These are phyloP conservation scores for Apamea anceps DNA, from an alignment of 2,888 invertebrate genomes.

Conservation along the genomic window DNA sequence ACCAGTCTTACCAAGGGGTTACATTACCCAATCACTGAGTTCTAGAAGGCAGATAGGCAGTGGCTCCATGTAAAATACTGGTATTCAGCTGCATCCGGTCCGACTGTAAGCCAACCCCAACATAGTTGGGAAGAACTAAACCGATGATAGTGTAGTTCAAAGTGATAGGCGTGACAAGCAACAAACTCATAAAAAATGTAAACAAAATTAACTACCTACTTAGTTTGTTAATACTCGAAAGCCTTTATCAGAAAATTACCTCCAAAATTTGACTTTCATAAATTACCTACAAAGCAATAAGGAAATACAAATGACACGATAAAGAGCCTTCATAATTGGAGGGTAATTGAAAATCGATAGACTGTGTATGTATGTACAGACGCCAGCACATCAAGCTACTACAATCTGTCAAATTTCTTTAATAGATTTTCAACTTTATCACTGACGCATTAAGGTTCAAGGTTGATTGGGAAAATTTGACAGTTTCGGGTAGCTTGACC, in stretches of 20 bases:
- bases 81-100: neutral
- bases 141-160: too few relatives aligned
- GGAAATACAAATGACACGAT: slow-evolving; percentile 32
- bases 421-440: too few relatives aligned
- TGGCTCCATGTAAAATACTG: neutral
- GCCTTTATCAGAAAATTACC: slow-evolving; percentile 47
- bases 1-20: neutral
- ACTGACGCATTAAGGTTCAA: too few relatives aligned
- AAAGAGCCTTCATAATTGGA: slow-evolving; percentile 39
- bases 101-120: neutral
- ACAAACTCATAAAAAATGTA: slow-evolving; percentile 2
- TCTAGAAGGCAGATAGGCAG: neutral
- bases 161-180: neutral
- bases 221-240: slow-evolving; percentile 26
- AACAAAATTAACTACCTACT: neutral
- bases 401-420: too few relatives aligned
- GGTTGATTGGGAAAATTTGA: too few relatives aligned
- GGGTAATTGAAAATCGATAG: slow-evolving; percentile 49
- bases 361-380: neutral
- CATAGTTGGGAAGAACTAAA: neutral
- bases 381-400: too few relatives aligned
- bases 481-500: too few relatives aligned
- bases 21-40: neutral
- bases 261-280: slow-evolving; percentile 32
- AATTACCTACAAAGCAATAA: slow-evolving; percentile 33